Conservation (phyloP, 2,888 invertebrate species). For the Steromphala cineraria region DNA sequence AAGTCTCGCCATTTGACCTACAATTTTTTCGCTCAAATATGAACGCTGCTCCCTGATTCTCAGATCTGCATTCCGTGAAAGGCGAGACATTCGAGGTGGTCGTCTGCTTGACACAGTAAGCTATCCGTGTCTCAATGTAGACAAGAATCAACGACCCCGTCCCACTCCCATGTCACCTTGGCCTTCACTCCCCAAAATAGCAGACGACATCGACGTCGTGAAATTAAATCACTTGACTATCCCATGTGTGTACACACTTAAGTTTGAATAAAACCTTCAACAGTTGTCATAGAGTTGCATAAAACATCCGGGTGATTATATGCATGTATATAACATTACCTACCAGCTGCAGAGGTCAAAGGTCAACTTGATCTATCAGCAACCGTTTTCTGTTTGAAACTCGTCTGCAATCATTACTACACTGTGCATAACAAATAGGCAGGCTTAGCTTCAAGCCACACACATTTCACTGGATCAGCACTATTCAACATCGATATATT, state of each 20-base stretch:
- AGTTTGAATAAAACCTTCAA: too few species aligned
- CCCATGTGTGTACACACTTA: too few species aligned
- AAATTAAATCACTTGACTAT: too few species aligned
- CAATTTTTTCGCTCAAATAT: background rate
- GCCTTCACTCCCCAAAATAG: too few species aligned
- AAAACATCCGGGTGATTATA: background rate
- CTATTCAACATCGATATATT: too few species aligned
- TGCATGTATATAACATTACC: background rate
- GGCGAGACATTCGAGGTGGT: background rate
- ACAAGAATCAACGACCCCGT: too few species aligned
- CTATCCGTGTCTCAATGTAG: too few species aligned
- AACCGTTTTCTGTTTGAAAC: background rate
- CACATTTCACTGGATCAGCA: too few species aligned
- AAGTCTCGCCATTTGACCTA: conserved; percentile 2
- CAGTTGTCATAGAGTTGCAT: background rate
- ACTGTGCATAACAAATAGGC: too few species aligned
- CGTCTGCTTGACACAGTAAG: background rate
- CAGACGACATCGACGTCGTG: too few species aligned
- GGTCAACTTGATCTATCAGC: background rate
- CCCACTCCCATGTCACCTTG: too few species aligned
- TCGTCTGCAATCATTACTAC: conserved; percentile 2
- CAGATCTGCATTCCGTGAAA: background rate
- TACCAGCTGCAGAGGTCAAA: background rate
- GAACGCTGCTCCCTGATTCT: background rate
- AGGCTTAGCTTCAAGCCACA: too few species aligned